Conservation (phyloP, 2,888 invertebrate genomes). For the Drosophila helvetica region DNA sequence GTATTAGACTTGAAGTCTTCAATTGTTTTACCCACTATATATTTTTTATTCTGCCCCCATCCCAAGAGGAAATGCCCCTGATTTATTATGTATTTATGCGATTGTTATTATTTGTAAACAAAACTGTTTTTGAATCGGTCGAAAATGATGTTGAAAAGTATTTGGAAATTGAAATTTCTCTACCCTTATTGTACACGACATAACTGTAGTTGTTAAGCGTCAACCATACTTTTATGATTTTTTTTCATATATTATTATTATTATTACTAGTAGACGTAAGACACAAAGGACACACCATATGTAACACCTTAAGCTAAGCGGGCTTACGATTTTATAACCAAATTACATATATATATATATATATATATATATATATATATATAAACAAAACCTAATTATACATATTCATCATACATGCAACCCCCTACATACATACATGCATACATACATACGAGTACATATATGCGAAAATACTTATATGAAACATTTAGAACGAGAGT, state of each 20-base stretch:
- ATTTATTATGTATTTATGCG: slow-evolving; percentile 39
- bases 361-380: no score
- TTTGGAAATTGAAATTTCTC: slow-evolving; percentile 74
- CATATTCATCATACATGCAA: slow-evolving; percentile 28
- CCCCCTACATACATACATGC: slow-evolving; percentile 35
- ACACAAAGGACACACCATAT: slow-evolving; percentile 46
- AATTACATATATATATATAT: slow-evolving; percentile 42
- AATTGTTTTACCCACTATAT: slow-evolving; percentile 57
- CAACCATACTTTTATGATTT: slow-evolving; percentile 39
- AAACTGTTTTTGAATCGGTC: slow-evolving; percentile 63
- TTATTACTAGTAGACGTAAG: slow-evolving; percentile 43
- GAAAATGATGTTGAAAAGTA: slow-evolving; percentile 60
- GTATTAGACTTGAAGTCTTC: slow-evolving; percentile 75
- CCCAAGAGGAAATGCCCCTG: background rate
- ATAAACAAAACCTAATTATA: slow-evolving; percentile 23
- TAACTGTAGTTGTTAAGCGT: slow-evolving; percentile 38
- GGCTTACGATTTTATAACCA: slow-evolving; percentile 66
- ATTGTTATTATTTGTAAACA: slow-evolving; percentile 53
- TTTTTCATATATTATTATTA: slow-evolving; percentile 45
- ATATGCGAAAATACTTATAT: slow-evolving; percentile 45
- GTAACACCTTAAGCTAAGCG: slow-evolving; percentile 62
- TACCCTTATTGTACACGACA: slow-evolving; percentile 50
- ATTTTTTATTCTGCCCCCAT: slow-evolving; percentile 42
- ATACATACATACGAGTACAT: slow-evolving; percentile 38
- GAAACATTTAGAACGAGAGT: slow-evolving; percentile 49